Evolutionary conservation across 2,888 invertebrate species (phyloP), one percentile per base, ranked within the genome.

Genomic region (Imbricaverruca yamaguchii): DNA sequence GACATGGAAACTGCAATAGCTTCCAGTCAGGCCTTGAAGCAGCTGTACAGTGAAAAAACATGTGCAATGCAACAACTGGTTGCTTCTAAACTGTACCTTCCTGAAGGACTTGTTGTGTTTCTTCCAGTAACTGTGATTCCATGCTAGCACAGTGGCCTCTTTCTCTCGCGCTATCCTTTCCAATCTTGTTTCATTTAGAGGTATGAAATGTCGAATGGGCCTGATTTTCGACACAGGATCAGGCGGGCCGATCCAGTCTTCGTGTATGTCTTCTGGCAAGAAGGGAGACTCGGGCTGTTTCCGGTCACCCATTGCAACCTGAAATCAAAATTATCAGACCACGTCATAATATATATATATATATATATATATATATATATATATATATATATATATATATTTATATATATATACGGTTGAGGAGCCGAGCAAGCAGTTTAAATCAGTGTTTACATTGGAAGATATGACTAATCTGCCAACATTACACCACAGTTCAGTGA

Each of bases 31-130:
- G 4, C 39, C 39, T 39, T 39, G 39, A 39, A 39, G 39, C 39
- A 39, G 39, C 4, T 39, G 39, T 39, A 39, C 1, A 39, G 39
- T 39, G 39, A 39, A 39, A 39, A 39, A 39, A 39, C 39, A 39
- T 39, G 39, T 39, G 39, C 39, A 39, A 39, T 39, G 39, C 4
- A 39, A 39, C 39, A 39, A 39, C 39, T 39, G 39, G 39, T 39
- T 39, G 4, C 4, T 39, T 39, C 4, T 39, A 39, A 39, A 39
- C 4, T 39, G 39, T 23, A 69, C 69, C 15, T 23, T 25, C 39
- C 39, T 69, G 25, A 69, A 69, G 11, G 69, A 25, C 39, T 39
- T 69, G 69, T 69, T 69, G 25, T 69, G 69, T 39, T 69, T 69
- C 39, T 69, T 69, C 69, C 69, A 69, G 39, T 39, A 69, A 0